Evolutionary conservation across 2,113 vertebrate species (phyloP), one percentile per base, ranked within the genome.

Genomic region (Ancistrus triradiatus): DNA sequence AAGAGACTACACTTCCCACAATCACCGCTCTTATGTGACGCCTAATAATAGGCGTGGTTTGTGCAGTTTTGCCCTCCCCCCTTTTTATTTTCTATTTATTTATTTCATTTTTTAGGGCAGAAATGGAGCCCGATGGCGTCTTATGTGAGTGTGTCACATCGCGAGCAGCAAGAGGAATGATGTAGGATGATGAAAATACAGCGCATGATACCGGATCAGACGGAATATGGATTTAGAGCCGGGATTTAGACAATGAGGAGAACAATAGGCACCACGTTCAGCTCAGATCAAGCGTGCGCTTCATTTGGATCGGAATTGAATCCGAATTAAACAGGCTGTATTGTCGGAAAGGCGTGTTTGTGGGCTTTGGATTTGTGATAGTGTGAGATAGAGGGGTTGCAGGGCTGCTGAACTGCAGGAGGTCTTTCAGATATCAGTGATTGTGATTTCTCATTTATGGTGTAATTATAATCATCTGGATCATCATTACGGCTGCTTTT

Each of bases 81-180:
- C 72, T 80, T 80, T 77, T 77, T 72, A 78, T 77, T 75, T 75
- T 70, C 77, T 81, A 80, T 79, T 81, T 85, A 77, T 76, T 80
- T 78, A 61, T 74, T 74, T 68, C 43, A 40, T 67, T 61, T 44
- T 70, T 65, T 52, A 1, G 66, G 63, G 65, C 67, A 75, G 72
- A 74, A 69, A 70, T 73, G 60, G 74, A 72, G 66, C 65, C 52
- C 31, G 75, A 53, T 62, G 49, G 70, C 76, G 78, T 82, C 76
- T 77, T 77, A 11, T 42, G n/a, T n/a, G 14, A n/a, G 13, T 13
- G 73, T 46, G 76, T 84, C 80, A 80, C 56, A 75, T 69, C 57
- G 79, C 67, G 66, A 71, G 55, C 63, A 28, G 62, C 66, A 63
- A 65, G 71, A 55, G 55, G 70, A 24, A 73, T 74, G 62, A 33